Base-by-base conservation (phyloP, 2,888 invertebrate species). In the Artemia sinica region DNA sequence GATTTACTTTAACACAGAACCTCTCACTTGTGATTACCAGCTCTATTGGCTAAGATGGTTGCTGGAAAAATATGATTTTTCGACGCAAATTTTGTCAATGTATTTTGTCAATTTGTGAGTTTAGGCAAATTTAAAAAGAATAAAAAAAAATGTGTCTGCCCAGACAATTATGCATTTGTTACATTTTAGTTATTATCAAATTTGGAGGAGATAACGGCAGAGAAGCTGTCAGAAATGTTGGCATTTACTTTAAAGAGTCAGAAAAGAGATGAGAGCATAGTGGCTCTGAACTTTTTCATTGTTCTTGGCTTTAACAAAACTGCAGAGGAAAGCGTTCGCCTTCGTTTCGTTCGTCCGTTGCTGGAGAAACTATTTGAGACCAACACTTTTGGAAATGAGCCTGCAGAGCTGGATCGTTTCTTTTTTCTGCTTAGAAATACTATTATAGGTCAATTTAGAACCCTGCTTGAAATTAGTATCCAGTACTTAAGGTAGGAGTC, bases 121-220 rank as follows among this genome's bases (percentile, higher is more conserved):
- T 28, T 28, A 2, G 28, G 4, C 4, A 28, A 28, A 28, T 28
- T 28, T 28, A 4, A 1, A 58, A 58, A 14, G 14, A 58, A 58
- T 58, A 58, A 14, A 58, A 58, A 58, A 58, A 14, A 58, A 14
- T n/a, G n/a, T n/a, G n/a, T n/a, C n/a, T n/a, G n/a, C n/a, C n/a
- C n/a, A n/a, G n/a, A n/a, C n/a, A n/a, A n/a, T n/a, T n/a, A n/a
- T 58, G 13, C 58, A 8, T 18, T 1, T 58, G 8, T 58, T 58
- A 14, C 58, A 9, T 9, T 58, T 58, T 58, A 8, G 14, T 14
- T n/a, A 8, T n/a, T 18, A 58, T 58, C 58, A 18, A 58, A 18
- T 10, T 18, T 58, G 8, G 14, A 18, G 11, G 8, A 58, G 10
- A 58, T 58, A n/a, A 58, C 58, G 1, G 14, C 18, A 7, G 8